Base-by-base conservation (phyloP, 1,140 invertebrate genomes). In the Liolophura sinensis region DNA sequence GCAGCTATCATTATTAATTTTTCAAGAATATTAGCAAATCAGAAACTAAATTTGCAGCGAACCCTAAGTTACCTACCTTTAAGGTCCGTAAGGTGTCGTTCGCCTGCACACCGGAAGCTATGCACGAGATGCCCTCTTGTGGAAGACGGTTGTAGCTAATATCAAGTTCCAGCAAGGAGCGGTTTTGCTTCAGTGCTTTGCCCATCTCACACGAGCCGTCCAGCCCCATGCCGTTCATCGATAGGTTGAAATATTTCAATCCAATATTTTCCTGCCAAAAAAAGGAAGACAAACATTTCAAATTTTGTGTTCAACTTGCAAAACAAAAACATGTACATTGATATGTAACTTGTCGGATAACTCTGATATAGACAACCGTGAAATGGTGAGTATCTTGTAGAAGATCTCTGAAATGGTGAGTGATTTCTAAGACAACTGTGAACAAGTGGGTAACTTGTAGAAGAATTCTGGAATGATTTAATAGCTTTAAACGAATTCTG, bases 221-320 rank as follows among this genome's bases (percentile, higher is more conserved):
- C 16, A 67, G 49, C n/a, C 71, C 72, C 48, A 81, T 69, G 5
- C 79, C 78, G 64, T 81, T 81, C 78, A 79, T 79, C 1, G 72
- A 67, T n/a, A 81, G 71, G 59, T 78, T 75, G 11, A 81, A 52
- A 56, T 60, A 70, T 25, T 72, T 70, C 18, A 81, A 61, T 25
- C 78, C 77, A 62, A 70, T 75, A 56, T 81, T 81, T 64, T 79
- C 78, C 79, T 81, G 62, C 4, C 59, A 60, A 52, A 31, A 9
- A 62, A 60, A 52, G 24, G 3, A 40, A 40, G 31, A 40, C 31
- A 40, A 40, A n/a, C n/a, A n/a, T n/a, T n/a, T n/a, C n/a, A n/a
- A 40, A 40, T 40, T 40, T 40, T 40, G 31, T 9, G 9, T 40
- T 40, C 3, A 40, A 3, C 31, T 5, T 3, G 31, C 31, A 40